Evolutionary conservation across 2,888 invertebrate genomes (phyloP).

Genomic region (Sympetrum striolatum): DNA sequence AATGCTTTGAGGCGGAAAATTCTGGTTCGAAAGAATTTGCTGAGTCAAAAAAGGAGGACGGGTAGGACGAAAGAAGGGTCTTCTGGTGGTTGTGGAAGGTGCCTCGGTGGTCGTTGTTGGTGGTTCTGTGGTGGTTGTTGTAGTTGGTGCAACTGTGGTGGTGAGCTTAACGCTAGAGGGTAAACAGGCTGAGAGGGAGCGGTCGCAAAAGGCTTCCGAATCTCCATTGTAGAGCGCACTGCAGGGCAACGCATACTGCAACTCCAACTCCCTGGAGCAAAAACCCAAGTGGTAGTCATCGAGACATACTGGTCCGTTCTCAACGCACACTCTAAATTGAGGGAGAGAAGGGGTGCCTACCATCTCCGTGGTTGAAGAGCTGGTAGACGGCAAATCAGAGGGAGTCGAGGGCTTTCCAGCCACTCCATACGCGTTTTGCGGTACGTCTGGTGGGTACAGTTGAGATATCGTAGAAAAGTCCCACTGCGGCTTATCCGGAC

Average conservation of each 20-base stretch:
- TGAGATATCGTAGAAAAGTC: conserved; percentile 19
- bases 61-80: neutral
- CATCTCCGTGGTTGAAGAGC: neutral
- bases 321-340: neutral
- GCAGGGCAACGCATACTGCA: neutral
- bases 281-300: conserved; percentile 18
- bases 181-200: neutral
- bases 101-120: neutral
- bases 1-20: neutral
- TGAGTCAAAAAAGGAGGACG: neutral
- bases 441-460: conserved; percentile 1
- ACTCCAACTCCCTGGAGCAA: neutral
- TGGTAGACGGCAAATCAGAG: neutral
- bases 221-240: neutral
- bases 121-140: neutral
- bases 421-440: neutral
- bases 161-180: neutral
- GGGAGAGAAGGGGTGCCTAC: neutral
- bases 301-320: neutral
- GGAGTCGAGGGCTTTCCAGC: neutral
- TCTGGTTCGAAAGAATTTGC: neutral
- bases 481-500: neutral
- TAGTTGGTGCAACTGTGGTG: neutral
- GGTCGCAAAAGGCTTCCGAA: neutral
- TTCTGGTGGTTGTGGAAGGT: neutral